These are phyloP conservation scores for Drepana arcuata DNA, from an alignment of 1,140 invertebrate species.

Conservation along the genomic window DNA sequence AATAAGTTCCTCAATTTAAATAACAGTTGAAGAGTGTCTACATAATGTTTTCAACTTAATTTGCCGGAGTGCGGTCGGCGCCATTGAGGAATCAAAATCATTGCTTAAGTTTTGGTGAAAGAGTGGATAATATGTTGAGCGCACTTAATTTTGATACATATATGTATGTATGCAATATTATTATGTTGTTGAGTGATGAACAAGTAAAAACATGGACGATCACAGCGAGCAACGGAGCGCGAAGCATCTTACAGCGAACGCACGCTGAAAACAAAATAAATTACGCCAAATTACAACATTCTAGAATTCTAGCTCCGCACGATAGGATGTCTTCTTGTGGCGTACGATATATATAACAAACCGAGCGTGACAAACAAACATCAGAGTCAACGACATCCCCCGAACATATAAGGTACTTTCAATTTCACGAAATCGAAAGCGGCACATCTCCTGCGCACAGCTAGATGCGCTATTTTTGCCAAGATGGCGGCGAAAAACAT, in stretches of 20 bases:
- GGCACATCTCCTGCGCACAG: constrained; percentile 33
- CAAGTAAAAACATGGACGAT: too few relatives aligned
- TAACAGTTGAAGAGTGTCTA: too few relatives aligned
- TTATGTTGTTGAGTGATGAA: too few relatives aligned
- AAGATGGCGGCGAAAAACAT: constrained; percentile 41
- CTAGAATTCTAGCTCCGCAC: constrained; percentile 41
- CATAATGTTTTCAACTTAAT: too few relatives aligned
- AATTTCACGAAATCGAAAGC: constrained; percentile 64
- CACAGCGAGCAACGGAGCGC: constrained; percentile 23
- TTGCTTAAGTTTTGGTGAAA: too few relatives aligned
- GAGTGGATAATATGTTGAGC: too few relatives aligned
- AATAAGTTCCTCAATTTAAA: too few relatives aligned
- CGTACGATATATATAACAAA: constrained; percentile 28
- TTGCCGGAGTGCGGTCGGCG: too few relatives aligned
- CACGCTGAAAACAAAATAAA: constrained; percentile 45
- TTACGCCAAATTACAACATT: constrained; percentile 42
- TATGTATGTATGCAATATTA: too few relatives aligned
- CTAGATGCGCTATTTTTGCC: constrained; percentile 40
- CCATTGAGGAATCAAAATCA: too few relatives aligned
- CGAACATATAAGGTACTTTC: constrained; percentile 61
- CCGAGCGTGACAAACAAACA: constrained; percentile 62
- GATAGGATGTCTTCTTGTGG: constrained; percentile 32
- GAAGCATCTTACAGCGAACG: constrained; percentile 22
- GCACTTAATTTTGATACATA: too few relatives aligned
- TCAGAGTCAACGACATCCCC: constrained; percentile 55